phyloP scores from a whole-genome alignment of 2,113 vertebrate genomes.

The Benitochromis conjunctus region DNA sequence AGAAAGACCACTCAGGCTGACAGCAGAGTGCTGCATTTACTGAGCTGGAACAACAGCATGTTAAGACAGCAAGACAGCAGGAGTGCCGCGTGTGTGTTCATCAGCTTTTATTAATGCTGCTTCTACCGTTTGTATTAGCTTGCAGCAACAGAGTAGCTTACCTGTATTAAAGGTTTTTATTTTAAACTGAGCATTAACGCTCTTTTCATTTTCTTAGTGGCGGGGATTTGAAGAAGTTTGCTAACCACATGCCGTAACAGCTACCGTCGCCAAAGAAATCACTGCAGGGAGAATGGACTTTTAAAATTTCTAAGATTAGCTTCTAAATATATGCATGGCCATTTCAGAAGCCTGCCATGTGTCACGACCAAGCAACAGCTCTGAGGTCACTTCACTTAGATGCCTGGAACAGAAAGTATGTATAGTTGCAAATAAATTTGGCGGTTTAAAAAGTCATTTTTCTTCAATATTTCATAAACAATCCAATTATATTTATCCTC shows the following conservation, averaged over 20 bases:
- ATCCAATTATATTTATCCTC: constrained; percentile 42
- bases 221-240: background rate
- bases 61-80: constrained; percentile 1
- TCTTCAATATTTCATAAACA: constrained; percentile 18
- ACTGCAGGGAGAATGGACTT: background rate
- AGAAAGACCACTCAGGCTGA: constrained; percentile 47
- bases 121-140: background rate
- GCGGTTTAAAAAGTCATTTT: background rate
- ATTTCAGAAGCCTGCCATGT: background rate
- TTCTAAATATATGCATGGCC: background rate
- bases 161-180: background rate
- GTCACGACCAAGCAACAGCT: constrained; percentile 28
- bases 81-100: background rate
- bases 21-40: constrained; percentile 20
- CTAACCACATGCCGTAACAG: background rate
- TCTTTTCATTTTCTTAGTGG: background rate
- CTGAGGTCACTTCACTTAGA: constrained; percentile 11
- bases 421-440: background rate
- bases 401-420: constrained; percentile 2
- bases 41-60: constrained; percentile 7
- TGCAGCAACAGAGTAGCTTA: background rate
- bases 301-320: background rate
- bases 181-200: background rate
- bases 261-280: background rate
- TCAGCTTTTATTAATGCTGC: constrained; percentile 1